These are phyloP conservation scores for Sycophaga agraensis DNA, from an alignment of 1,140 invertebrate species.

Conservation along the genomic window DNA sequence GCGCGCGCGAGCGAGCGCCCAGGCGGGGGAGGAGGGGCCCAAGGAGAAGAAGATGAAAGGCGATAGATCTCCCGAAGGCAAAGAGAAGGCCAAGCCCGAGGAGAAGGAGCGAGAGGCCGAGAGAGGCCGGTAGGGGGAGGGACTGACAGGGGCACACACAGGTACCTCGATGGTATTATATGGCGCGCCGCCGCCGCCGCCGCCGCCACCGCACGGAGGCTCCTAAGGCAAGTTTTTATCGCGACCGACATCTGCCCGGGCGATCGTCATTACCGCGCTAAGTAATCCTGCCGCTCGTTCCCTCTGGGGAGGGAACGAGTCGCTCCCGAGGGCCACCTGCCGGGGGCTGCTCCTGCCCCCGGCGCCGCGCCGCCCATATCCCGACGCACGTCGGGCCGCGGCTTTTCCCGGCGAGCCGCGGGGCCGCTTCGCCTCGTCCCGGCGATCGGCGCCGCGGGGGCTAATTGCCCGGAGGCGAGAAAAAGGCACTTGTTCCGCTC, in stretches of 20 bases:
- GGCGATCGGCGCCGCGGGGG: too few species aligned
- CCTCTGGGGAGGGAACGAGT: neutral
- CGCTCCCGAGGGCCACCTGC: too few species aligned
- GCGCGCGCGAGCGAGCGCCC: too few species aligned
- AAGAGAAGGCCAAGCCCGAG: neutral
- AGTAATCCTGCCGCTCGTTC: slow-evolving; percentile 46
- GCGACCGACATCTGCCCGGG: slow-evolving; percentile 50
- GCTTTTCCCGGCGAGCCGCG: too few species aligned
- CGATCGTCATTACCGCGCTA: slow-evolving; percentile 56
- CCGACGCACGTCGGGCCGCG: too few species aligned
- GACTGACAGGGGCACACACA: neutral
- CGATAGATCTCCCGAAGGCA: neutral
- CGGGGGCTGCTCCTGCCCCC: too few species aligned
- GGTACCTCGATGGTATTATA: slow-evolving; percentile 45
- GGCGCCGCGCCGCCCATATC: too few species aligned
- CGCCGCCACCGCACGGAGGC: slow-evolving; percentile 29
- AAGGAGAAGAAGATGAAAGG: neutral
- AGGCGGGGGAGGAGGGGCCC: slow-evolving; percentile 1
- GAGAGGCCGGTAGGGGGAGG: too few species aligned
- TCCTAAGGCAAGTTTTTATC: slow-evolving; percentile 55
- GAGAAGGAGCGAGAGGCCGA: too few species aligned
- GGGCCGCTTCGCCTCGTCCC: too few species aligned
- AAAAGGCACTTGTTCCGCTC: too few species aligned
- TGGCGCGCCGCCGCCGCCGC: slow-evolving; percentile 28
- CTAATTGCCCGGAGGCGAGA: too few species aligned